Evolutionary conservation across 2,888 invertebrate species (phyloP).

Genomic region (Cantharis nigra): DNA sequence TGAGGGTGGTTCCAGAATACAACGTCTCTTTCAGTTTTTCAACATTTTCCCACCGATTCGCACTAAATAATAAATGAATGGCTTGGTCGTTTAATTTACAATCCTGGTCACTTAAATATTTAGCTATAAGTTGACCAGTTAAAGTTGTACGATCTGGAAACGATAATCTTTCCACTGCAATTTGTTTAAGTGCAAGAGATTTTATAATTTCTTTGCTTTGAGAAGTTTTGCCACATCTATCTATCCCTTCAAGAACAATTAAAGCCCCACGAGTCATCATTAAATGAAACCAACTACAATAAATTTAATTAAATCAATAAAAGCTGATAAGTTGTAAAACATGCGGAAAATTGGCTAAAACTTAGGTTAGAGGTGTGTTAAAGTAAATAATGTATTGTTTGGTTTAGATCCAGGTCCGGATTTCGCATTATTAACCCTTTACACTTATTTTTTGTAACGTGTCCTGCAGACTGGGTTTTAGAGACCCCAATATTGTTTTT

Average conservation of each 20-base stretch:
- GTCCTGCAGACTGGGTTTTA: too few relatives aligned
- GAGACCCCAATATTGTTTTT: too few relatives aligned
- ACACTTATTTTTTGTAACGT: too few relatives aligned
- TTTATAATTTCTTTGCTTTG: constrained; percentile 77
- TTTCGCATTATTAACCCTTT: too few relatives aligned
- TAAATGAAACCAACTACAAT: neutral
- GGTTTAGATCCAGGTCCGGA: too few relatives aligned
- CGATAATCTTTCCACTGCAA: constrained; percentile 61
- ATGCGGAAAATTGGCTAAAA: neutral
- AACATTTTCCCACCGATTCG: constrained; percentile 91
- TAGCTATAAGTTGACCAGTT: constrained; percentile 80
- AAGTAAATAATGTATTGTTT: too few relatives aligned
- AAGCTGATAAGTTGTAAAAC: too few relatives aligned
- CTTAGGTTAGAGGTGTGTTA: too few relatives aligned
- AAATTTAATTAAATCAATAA: too few relatives aligned
- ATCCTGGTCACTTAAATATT: constrained; percentile 73
- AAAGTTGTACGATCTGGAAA: constrained; percentile 76
- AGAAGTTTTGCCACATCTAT: constrained; percentile 93
- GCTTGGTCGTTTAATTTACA: constrained; percentile 75
- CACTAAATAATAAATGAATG: constrained; percentile 90
- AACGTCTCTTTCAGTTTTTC: constrained; percentile 70
- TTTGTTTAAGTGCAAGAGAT: constrained; percentile 56
- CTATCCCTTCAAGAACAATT: constrained; percentile 92
- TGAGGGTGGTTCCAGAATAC: constrained; percentile 73
- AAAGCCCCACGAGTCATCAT: constrained; percentile 67